Evolutionary conservation across 2,797 vertebrate genomes (phyloP).

Genomic region (Lindbergichthys nudifrons): DNA sequence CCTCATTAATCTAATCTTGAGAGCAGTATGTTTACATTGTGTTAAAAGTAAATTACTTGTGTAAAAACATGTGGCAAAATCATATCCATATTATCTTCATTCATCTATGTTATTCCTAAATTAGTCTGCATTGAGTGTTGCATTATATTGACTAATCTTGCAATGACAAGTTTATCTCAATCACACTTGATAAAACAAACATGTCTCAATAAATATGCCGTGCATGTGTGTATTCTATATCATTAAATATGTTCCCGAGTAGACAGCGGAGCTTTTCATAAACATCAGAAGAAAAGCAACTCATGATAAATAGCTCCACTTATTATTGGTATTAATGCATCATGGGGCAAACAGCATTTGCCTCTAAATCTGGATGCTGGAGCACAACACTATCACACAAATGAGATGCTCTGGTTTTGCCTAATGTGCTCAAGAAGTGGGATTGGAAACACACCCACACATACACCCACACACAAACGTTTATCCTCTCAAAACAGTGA

Average conservation of each 20-base stretch:
- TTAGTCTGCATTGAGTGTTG: neutral
- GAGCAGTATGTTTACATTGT: neutral
- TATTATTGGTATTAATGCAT: conserved; percentile 14
- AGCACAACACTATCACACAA: conserved; percentile 14
- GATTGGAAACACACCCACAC: neutral
- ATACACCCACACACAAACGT: neutral
- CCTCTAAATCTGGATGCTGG: conserved; percentile 22
- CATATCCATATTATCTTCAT: conserved; percentile 8
- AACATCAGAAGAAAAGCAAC: conserved; percentile 12
- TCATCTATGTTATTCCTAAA: neutral
- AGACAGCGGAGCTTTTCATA: neutral
- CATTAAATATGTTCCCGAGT: conserved; percentile 1
- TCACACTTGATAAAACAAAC: conserved; percentile 4
- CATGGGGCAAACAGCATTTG: conserved; percentile 17
- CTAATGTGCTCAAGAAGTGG: conserved; percentile 9
- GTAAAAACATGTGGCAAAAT: conserved; percentile 3
- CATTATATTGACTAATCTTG: conserved; percentile 7
- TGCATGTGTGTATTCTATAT: neutral
- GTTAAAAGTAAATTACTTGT: neutral
- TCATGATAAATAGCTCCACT: neutral
- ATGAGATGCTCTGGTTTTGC: conserved; percentile 32
- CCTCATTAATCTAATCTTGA: neutral
- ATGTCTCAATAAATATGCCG: neutral
- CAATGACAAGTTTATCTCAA: neutral
- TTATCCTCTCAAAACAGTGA: neutral